Evolutionary conservation across 2,797 vertebrate genomes (phyloP).

Genomic region (Poecilia wingei): DNA sequence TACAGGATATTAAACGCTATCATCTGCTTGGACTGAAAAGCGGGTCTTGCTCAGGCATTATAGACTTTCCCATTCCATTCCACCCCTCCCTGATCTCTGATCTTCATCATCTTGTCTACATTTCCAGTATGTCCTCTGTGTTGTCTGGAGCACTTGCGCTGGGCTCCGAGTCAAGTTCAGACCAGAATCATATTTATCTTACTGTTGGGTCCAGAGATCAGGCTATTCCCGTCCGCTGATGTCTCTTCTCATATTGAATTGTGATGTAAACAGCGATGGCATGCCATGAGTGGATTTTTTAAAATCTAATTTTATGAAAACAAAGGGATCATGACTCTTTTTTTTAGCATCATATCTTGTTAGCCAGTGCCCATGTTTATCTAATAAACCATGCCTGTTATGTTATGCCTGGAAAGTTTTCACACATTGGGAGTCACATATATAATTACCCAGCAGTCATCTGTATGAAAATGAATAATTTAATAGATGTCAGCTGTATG

Average conservation of each 20-base stretch:
- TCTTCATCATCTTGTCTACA: constrained; percentile 16
- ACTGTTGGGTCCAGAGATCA: constrained; percentile 7
- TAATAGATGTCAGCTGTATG: background rate
- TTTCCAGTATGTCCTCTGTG: constrained; percentile 13
- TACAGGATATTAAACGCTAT: constrained; percentile 5
- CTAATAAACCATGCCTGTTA: background rate
- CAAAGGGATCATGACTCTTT: background rate
- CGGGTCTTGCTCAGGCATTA: constrained; percentile 3
- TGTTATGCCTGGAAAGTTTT: background rate
- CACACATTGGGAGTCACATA: constrained; percentile 1
- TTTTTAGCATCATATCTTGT: background rate
- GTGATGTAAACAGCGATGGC: constrained; percentile 8
- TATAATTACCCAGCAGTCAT: constrained; percentile 1
- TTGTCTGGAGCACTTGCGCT: background rate
- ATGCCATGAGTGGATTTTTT: constrained; percentile 2
- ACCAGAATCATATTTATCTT: constrained; percentile 12
- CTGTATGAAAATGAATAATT: constrained; percentile 7
- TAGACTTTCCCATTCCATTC: constrained; percentile 5
- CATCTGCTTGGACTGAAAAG: constrained; percentile 2
- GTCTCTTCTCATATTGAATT: constrained; percentile 9
- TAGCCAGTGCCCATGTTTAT: background rate
- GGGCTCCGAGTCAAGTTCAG: constrained; percentile 10
- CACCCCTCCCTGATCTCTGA: background rate
- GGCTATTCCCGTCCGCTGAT: constrained; percentile 2
- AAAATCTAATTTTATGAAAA: background rate